Evolutionary conservation across 37 sponge, comb jelly and placozoan species (phyloP).

Genomic region (Bolinopsis microptera): DNA sequence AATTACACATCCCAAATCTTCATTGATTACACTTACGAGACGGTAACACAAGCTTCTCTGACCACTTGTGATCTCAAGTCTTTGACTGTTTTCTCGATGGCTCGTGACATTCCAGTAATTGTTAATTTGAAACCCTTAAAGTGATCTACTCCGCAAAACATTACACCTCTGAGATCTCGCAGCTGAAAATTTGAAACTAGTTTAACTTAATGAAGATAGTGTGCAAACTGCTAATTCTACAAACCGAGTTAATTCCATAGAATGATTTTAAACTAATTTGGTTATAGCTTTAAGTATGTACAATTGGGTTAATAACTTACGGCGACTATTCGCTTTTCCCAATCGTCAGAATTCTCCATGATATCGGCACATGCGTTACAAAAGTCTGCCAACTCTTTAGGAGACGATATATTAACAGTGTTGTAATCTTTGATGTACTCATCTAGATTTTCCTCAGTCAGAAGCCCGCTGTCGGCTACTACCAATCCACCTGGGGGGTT

Average conservation of each 20-base stretch:
- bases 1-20: too few relatives aligned
- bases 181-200: not conserved
- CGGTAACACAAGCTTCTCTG: constrained; percentile 24
- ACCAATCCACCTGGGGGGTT: not conserved
- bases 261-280: too few relatives aligned
- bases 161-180: constrained; percentile 7
- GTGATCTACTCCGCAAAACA: constrained; percentile 57
- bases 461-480: not conserved
- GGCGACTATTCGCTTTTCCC: not conserved
- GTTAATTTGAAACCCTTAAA: constrained; percentile 25
- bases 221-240: too few relatives aligned
- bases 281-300: too few relatives aligned
- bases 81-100: constrained; percentile 26
- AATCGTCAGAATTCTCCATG: constrained; percentile 17
- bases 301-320: too few relatives aligned
- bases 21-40: constrained; percentile 43
- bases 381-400: not conserved
- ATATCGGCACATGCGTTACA: not conserved
- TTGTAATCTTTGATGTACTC: constrained; percentile 32
- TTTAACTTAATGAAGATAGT: too few relatives aligned
- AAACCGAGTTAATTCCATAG: too few relatives aligned
- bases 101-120: not conserved
- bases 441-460: constrained; percentile 43
- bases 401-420: constrained; percentile 7
- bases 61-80: constrained; percentile 28